Percentiles rank a stretch among this genome's conserved stretches.
Conservation (phyloP, 1,140 invertebrate genomes). For the Trachelipus rathkii region DNA sequence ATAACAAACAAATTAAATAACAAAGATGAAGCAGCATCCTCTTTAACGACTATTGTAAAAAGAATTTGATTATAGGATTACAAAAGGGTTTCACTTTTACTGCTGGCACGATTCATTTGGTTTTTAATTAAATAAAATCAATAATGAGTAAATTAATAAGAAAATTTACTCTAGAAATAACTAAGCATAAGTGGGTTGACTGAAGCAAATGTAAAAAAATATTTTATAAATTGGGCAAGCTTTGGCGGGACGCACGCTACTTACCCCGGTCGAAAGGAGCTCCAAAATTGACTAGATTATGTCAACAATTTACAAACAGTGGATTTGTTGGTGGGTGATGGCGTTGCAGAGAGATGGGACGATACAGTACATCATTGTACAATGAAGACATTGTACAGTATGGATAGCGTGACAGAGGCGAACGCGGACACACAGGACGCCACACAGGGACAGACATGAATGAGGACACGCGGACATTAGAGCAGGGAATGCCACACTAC, state of each 20-base stretch:
- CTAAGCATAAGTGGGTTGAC: slow-evolving; percentile 6
- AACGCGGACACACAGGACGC: slow-evolving; percentile 39
- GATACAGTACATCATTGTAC: slow-evolving; percentile 35
- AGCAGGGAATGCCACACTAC: slow-evolving; percentile 26
- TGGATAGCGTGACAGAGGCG: slow-evolving; percentile 48
- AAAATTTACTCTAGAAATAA: slow-evolving; percentile 1
- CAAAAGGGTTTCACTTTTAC: too few relatives aligned
- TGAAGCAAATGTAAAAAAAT: not conserved
- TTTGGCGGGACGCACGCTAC: slow-evolving; percentile 54
- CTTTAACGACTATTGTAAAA: too few relatives aligned
- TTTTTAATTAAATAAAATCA: too few relatives aligned
- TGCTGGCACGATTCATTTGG: too few relatives aligned
- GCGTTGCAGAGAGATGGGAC: slow-evolving; percentile 47
- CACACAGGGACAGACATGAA: slow-evolving; percentile 38
- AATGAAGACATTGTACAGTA: slow-evolving; percentile 35
- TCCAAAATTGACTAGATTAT: slow-evolving; percentile 87
- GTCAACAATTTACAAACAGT: slow-evolving; percentile 38
- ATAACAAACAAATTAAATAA: too few relatives aligned
- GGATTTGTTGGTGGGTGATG: slow-evolving; percentile 47
- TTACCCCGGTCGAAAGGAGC: slow-evolving; percentile 94
- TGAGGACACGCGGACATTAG: slow-evolving; percentile 29
- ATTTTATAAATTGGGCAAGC: slow-evolving; percentile 14
- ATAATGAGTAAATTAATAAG: too few relatives aligned
- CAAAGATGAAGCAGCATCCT: too few relatives aligned
- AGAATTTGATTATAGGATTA: too few relatives aligned